These are phyloP conservation scores for Mobula birostris DNA, from an alignment of 2,113 vertebrate species.

Conservation along the genomic window DNA sequence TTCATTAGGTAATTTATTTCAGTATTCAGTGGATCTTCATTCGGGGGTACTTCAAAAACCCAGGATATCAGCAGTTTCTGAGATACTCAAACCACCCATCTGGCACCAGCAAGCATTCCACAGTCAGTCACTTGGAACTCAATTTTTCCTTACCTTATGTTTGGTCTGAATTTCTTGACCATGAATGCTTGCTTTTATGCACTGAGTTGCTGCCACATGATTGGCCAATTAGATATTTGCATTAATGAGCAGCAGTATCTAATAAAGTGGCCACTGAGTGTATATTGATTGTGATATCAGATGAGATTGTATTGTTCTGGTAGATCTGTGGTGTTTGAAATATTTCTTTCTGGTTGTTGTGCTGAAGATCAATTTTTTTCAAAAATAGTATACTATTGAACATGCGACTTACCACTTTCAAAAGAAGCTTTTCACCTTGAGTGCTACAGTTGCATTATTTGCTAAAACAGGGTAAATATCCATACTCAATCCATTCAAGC, in stretches of 20 bases:
- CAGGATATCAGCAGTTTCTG: too few species aligned
- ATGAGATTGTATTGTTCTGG: neutral
- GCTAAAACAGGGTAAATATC: slow-evolving; percentile 7
- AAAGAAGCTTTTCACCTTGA: slow-evolving; percentile 1
- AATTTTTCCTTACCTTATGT: too few species aligned
- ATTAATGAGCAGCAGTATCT: too few species aligned
- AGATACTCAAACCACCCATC: too few species aligned
- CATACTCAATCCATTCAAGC: neutral
- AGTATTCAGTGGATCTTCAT: neutral
- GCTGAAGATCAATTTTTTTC: neutral
- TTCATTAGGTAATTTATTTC: too few species aligned
- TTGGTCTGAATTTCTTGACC: too few species aligned
- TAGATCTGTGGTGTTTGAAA: neutral
- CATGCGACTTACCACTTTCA: neutral
- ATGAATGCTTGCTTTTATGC: too few species aligned
- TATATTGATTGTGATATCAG: neutral
- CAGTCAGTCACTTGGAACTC: too few species aligned
- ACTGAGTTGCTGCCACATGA: too few species aligned
- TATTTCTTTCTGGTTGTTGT: slow-evolving; percentile 9
- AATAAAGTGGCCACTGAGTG: too few species aligned
- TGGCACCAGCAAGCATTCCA: too few species aligned
- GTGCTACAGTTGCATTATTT: neutral
- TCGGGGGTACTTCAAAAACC: neutral
- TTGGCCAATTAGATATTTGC: too few species aligned
- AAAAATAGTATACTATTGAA: neutral